Evolutionary conservation across 2,113 vertebrate species (phyloP), one percentile per base, ranked within the genome.

Genomic region (Grammomys dolichurus): DNA sequence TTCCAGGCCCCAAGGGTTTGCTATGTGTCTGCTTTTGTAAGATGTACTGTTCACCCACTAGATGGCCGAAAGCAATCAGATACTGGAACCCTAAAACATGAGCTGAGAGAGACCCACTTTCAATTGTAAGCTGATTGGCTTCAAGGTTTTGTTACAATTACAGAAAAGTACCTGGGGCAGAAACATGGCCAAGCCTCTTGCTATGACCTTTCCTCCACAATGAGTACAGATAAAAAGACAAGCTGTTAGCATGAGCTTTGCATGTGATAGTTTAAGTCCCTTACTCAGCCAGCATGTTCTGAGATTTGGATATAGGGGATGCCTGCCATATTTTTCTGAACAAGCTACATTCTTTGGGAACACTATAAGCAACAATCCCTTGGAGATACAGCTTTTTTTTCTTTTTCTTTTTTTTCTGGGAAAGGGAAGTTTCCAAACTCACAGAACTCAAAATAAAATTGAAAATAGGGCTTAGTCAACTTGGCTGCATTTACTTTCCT

Each of bases 401-500:
- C 19, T 10, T 58, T 7, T 69, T 33, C 10, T 72, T 28, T 73
- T 73, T 75, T 65, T 96, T 65, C 36, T 92, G n/a, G 77, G 46
- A 90, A 96, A 85, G n/a, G 33, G 77, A 94, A n/a, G 33, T 84
- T 94, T 90, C 63, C 14, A 75, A 92, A 90, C 20, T 33, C 84
- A 48, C 40, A 60, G 20, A 92, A 90, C 77, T 92, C 81, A 95
- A 92, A 85, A 75, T 69, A 90, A 88, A 89, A 89, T 43, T 26
- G 85, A 91, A 89, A 93, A 78, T 63, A 95, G 10, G 48, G 33
- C 26, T 95, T 65, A 85, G 13, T 94, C 14, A 89, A 40, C n/a
- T 95, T 90, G 89, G 76, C 77, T 91, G 48, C n/a, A 65, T 87
- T 87, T 87, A 70, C 89, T 96, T 95, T 56, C 51, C 51, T 76